Conservation (phyloP, 1,140 invertebrate species). For the Ganaspis sp. region DNA sequence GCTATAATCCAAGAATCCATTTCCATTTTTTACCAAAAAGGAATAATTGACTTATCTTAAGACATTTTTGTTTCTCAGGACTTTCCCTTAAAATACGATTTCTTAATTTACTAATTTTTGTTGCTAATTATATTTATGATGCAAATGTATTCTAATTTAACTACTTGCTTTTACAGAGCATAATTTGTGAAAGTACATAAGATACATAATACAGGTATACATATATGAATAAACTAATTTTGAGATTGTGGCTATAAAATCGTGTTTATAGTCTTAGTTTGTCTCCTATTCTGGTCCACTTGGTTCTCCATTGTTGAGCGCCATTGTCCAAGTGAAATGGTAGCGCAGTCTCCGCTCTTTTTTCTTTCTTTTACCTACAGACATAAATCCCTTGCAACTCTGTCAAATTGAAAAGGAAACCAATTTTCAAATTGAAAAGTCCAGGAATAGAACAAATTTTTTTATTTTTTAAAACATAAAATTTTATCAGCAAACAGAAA, state of each 20-base stretch:
- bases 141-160: no score
- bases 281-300: constrained; percentile 20
- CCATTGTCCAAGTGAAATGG: constrained; percentile 18
- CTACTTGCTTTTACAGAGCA: no score
- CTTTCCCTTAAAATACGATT: no score
- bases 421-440: constrained; percentile 9
- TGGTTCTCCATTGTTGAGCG: constrained; percentile 1
- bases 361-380: neutral
- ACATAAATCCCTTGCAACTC: neutral
- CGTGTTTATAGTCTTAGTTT: constrained; percentile 16
- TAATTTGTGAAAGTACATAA: no score
- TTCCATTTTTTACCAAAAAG: no score
- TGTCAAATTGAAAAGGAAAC: neutral
- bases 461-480: neutral
- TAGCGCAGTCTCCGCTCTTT: neutral
- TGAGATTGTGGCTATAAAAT: neutral
- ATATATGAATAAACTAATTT: neutral
- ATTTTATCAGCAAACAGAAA: neutral
- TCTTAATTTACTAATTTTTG: no score
- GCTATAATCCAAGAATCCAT: no score
- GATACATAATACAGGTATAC: neutral
- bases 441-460: neutral
- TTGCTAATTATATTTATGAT: no score
- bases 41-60: no score
- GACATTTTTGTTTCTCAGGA: no score